Percentiles rank a stretch among this genome's conserved stretches.
Evolutionary conservation across 2,888 invertebrate genomes (phyloP).

Genomic region (Clanis bilineata): DNA sequence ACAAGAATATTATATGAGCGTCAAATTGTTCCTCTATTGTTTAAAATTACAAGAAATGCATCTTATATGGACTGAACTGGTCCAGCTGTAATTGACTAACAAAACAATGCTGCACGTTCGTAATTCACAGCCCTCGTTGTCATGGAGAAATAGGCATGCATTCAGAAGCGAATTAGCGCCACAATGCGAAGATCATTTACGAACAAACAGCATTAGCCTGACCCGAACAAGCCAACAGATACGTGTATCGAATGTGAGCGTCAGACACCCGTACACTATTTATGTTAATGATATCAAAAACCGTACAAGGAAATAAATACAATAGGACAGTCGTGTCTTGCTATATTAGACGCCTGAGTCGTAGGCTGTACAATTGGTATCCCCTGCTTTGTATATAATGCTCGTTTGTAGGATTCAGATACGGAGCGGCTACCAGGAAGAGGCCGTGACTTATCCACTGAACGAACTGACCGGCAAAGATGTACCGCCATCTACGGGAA

Average conservation of each 20-base stretch:
- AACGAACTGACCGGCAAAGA: conserved; percentile 58
- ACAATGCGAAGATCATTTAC: conserved; percentile 46
- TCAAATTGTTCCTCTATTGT: too few species aligned
- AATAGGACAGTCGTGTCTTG: conserved; percentile 77
- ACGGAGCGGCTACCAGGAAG: conserved; percentile 69
- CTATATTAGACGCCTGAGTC: conserved; percentile 71
- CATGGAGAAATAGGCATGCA: conserved; percentile 34
- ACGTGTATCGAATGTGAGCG: conserved; percentile 70
- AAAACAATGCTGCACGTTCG: conserved; percentile 17
- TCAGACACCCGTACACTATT: conserved; percentile 64
- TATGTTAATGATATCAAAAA: conserved; percentile 78
- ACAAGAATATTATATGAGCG: too few species aligned
- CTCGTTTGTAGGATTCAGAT: conserved; percentile 74
- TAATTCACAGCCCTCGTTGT: conserved; percentile 33
- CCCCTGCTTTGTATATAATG: conserved; percentile 76
- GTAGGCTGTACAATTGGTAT: conserved; percentile 68
- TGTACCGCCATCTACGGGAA: conserved; percentile 64
- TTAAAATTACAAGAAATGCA: too few species aligned
- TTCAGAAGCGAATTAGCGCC: conserved; percentile 51
- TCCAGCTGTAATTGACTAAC: neutral
- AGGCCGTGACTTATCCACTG: conserved; percentile 66
- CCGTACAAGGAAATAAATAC: conserved; percentile 78
- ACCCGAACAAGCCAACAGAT: conserved; percentile 55
- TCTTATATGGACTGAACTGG: neutral
- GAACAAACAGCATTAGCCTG: conserved; percentile 41